Evolutionary conservation across 2,113 vertebrate species (phyloP).

Genomic region (Eolophus roseicapilla): DNA sequence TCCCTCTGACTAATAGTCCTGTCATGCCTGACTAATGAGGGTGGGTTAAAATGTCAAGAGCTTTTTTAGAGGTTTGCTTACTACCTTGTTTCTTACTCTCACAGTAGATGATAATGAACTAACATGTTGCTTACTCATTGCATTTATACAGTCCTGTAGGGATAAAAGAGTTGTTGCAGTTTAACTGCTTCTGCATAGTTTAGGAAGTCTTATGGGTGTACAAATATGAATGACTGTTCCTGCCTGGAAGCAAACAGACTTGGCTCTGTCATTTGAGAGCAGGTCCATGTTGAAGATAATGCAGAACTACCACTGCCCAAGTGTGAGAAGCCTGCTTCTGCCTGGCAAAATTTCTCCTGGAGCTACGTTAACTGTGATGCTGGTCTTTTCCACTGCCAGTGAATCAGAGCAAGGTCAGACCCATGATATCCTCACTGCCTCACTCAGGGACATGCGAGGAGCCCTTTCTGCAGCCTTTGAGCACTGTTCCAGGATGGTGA

Average conservation of each 20-base stretch:
- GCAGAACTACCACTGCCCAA: not conserved
- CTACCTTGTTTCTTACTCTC: not conserved
- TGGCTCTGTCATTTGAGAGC: not conserved
- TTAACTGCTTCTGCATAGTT: not conserved
- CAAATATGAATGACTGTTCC: not conserved
- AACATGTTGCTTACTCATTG: not conserved
- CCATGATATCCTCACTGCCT: not conserved
- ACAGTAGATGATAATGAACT: not conserved
- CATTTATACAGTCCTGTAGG: not conserved
- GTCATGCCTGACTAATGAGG: not conserved
- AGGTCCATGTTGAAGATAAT: not conserved
- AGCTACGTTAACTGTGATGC: not conserved
- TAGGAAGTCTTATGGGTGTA: not conserved
- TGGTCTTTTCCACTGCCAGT: not conserved
- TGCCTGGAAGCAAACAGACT: not conserved
- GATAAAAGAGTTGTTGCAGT: not conserved
- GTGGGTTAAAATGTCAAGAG: slow-evolving; percentile 8
- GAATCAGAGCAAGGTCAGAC: not conserved
- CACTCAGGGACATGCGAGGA: not conserved
- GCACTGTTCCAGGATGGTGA: not conserved
- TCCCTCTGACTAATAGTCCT: slow-evolving; percentile 17
- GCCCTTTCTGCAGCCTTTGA: not conserved
- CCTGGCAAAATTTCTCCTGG: not conserved
- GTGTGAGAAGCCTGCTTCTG: not conserved
- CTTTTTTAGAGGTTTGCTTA: not conserved